Conservation (phyloP, 2,888 invertebrate genomes). For the Myathropa florea region DNA sequence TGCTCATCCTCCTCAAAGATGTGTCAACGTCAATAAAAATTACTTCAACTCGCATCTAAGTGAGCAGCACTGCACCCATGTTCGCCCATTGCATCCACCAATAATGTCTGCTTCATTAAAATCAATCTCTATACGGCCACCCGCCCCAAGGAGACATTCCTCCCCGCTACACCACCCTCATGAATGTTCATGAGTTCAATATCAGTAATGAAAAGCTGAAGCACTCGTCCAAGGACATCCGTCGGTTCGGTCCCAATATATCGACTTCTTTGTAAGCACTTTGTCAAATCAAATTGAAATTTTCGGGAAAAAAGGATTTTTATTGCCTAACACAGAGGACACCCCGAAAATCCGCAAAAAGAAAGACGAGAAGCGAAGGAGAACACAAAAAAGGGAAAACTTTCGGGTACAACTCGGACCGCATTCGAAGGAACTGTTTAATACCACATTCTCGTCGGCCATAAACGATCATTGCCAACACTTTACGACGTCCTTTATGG, state of each 20-base stretch:
- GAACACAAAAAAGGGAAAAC: conserved; percentile 14
- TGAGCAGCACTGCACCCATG: not conserved
- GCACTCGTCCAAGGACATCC: conserved; percentile 30
- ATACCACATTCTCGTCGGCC: conserved; percentile 72
- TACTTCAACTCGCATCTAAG: conserved; percentile 48
- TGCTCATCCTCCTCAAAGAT: conserved; percentile 9
- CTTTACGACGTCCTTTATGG: conserved; percentile 73
- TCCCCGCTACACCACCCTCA: conserved; percentile 33
- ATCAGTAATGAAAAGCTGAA: conserved; percentile 59
- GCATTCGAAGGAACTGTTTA: conserved; percentile 66
- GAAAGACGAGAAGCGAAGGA: not conserved
- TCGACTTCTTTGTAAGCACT: conserved; percentile 66
- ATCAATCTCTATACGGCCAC: conserved; percentile 55
- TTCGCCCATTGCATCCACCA: conserved; percentile 21
- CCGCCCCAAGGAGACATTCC: conserved; percentile 6
- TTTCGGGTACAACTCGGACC: conserved; percentile 26
- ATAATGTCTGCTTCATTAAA: conserved; percentile 69
- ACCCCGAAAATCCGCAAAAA: conserved; percentile 30
- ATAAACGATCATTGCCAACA: conserved; percentile 75
- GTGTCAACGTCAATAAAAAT: conserved; percentile 47
- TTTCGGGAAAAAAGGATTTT: conserved; percentile 71
- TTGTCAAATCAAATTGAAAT: conserved; percentile 78
- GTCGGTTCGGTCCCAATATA: conserved; percentile 27
- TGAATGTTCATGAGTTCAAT: conserved; percentile 61
- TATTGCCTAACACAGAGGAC: conserved; percentile 47